Conservation (phyloP, 2,888 invertebrate genomes). For the Plagiodera versicolora region DNA sequence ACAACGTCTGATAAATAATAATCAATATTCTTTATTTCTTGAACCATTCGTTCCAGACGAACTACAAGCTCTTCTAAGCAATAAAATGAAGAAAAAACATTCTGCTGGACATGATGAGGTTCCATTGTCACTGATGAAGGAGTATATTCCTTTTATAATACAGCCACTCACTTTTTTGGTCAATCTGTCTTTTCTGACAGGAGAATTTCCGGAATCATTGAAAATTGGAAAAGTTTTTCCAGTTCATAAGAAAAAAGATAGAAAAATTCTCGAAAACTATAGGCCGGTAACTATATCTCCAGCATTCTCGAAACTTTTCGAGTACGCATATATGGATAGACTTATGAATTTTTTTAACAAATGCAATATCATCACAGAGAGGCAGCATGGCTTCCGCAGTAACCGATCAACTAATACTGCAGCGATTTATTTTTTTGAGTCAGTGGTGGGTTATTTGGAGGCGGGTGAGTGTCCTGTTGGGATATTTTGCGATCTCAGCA, state of each 20-base stretch:
- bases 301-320: background rate
- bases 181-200: background rate
- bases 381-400: background rate
- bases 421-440: background rate
- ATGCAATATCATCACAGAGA: background rate
- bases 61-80: background rate
- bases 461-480: too few species aligned
- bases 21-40: background rate
- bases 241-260: background rate
- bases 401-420: background rate
- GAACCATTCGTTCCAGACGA: background rate
- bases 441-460: too few species aligned
- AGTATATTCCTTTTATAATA: background rate
- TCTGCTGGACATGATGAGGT: constrained; percentile 1
- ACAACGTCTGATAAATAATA: background rate
- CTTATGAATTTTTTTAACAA: background rate
- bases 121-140: background rate
- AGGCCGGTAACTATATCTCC: too few species aligned
- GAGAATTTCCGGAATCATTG: background rate
- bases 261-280: background rate
- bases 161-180: background rate
- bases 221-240: background rate
- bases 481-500: too few species aligned
- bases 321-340: background rate
- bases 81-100: background rate